Evolutionary conservation across 2,888 invertebrate genomes (phyloP), one percentile per base, ranked within the genome.

Genomic region (Syrista parreyssii): DNA sequence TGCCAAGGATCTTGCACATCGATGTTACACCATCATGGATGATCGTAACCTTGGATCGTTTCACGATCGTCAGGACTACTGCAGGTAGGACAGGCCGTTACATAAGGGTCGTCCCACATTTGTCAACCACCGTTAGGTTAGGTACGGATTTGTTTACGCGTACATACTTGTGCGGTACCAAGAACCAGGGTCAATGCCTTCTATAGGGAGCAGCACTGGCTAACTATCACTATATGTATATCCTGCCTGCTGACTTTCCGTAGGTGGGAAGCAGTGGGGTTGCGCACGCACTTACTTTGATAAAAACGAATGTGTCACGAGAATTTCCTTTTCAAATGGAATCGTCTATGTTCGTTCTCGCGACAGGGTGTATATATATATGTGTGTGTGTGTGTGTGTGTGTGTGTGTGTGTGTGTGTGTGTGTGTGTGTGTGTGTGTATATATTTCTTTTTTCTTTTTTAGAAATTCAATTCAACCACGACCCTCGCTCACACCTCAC

Each of bases 291-390:
- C 71, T 71, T 33, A 71, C 71, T 33, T 55, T 71, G 85, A 88
- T 89, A 90, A 90, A 90, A 90, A 90, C 90, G 88, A 89, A 90
- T 89, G 89, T 89, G 89, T 90, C 89, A 90, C 89, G 88, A 88
- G 89, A 89, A 89, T 90, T 90, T 90, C 90, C 89, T 91, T 90
- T 90, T 90, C 90, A 88, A 88, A 86, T 82, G 85, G 83, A 86
- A 84, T 86, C 85, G 75, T 71, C 71, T 33, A n/a, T 33, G 71
- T 31, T 40, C 23, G 2, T 55, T 55, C 55, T 55, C 55, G 23
- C 55, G 1, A 55, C 55, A 23, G 55, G 55, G 55, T 55, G 23
- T 55, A 23, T 23, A 23, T 9, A 4, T 55, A 9, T 55, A 55
- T 55, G 23, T 55, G 23, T 55, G n/a, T n/a, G n/a, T n/a, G n/a